Conservation (phyloP, 1,140 invertebrate species). For the Listronotus oregonensis region DNA sequence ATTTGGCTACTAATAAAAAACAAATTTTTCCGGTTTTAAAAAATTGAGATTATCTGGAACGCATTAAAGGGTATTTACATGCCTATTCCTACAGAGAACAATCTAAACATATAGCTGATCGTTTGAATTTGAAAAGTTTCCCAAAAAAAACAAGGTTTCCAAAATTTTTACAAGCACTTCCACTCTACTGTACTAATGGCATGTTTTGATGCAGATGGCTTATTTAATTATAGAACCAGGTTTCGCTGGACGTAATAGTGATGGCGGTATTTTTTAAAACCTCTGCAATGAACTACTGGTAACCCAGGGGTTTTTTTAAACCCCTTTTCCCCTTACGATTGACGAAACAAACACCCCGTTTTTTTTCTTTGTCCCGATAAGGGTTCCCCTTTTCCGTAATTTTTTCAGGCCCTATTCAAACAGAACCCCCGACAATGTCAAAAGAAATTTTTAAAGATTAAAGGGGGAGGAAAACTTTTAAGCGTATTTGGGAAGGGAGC, state of each 20-base stretch:
- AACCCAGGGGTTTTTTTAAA: conserved; percentile 14
- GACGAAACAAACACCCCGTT: conserved; percentile 16
- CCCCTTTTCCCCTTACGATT: conserved; percentile 20
- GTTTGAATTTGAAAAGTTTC: conserved; percentile 24
- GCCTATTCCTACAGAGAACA: conserved; percentile 12
- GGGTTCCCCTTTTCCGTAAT: conserved; percentile 31
- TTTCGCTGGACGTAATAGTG: conserved; percentile 30
- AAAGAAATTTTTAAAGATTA: conserved; percentile 24
- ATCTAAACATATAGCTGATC: conserved; percentile 17
- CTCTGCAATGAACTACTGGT: conserved; percentile 27
- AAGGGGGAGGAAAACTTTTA: conserved; percentile 31
- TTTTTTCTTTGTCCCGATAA: conserved; percentile 14
- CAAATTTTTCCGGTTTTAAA: conserved; percentile 5
- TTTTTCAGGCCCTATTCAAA: conserved; percentile 35
- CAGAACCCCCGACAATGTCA: conserved; percentile 35
- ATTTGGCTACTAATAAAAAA: neutral
- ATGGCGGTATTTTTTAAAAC: too few species aligned
- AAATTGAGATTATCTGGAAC: conserved; percentile 27
- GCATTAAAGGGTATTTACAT: conserved; percentile 20
- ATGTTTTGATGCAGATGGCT: conserved; percentile 28
- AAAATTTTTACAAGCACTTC: conserved; percentile 28
- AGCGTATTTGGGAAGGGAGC: conserved; percentile 37
- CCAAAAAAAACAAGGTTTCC: conserved; percentile 23
- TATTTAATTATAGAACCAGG: conserved; percentile 27
- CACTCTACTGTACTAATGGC: too few species aligned